phyloP scores from a whole-genome alignment of 1,140 invertebrate genomes.

The Caenorhabditis remanei region DNA sequence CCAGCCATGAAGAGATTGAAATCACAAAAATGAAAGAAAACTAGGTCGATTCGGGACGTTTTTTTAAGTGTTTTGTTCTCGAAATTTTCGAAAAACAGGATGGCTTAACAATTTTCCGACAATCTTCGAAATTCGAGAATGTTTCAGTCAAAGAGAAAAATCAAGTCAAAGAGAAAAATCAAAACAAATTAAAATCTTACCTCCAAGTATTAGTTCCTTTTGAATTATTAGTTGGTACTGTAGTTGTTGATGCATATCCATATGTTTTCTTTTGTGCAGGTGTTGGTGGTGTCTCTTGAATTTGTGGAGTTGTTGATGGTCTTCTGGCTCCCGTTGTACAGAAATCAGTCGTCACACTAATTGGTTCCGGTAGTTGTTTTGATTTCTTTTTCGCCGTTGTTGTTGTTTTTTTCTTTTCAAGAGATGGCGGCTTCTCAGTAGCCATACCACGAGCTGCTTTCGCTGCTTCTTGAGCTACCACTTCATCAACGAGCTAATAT shows the following conservation, averaged over 20 bases:
- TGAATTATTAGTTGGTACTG: constrained; percentile 10
- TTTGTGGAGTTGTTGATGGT: constrained; percentile 53
- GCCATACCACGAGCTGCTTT: neutral
- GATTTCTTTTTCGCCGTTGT: neutral
- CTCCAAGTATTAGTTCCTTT: constrained; percentile 41
- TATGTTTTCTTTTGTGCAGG: constrained; percentile 48
- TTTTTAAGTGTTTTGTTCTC: neutral
- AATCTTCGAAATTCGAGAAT: neutral
- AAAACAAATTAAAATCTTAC: constrained; percentile 10
- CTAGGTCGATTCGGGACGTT: neutral
- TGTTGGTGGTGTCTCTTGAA: constrained; percentile 61
- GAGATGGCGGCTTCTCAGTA: neutral
- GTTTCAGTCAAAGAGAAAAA: neutral
- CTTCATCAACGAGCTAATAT: constrained; percentile 23
- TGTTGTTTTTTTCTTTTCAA: constrained; percentile 15
- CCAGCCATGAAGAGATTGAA: neutral
- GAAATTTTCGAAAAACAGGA: neutral
- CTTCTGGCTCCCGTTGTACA: constrained; percentile 29
- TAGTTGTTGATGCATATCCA: constrained; percentile 22
- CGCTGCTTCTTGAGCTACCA: constrained; percentile 38
- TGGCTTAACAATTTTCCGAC: no score
- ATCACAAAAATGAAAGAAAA: neutral
- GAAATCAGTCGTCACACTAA: constrained; percentile 55
- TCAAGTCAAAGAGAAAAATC: neutral
- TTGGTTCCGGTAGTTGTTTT: constrained; percentile 33